These are phyloP conservation scores for Drosophila nigromelanica DNA, from an alignment of 1,140 invertebrate species.

Conservation along the genomic window DNA sequence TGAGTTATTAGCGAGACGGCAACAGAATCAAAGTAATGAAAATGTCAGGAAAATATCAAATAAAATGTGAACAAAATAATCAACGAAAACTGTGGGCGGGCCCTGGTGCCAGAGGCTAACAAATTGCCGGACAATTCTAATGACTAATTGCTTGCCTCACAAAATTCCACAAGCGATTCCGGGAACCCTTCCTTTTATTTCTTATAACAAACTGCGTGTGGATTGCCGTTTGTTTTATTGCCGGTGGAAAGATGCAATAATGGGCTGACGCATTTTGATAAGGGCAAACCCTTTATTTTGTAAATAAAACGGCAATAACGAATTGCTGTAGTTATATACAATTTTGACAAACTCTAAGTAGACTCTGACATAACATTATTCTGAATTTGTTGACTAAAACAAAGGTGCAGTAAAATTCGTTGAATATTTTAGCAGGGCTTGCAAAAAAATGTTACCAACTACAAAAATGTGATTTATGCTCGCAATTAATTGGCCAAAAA, in stretches of 20 bases:
- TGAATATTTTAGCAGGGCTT: conserved; percentile 30
- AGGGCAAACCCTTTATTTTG: not conserved
- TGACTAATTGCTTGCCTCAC: conserved; percentile 50
- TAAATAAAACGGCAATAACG: not conserved
- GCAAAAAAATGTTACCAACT: conserved; percentile 39
- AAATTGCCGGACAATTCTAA: conserved; percentile 22
- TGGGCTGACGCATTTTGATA: conserved; percentile 20
- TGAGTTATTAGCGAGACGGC: conserved; percentile 40
- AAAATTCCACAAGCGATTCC: not conserved
- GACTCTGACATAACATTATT: not conserved
- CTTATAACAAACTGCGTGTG: not conserved
- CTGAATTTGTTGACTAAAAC: not conserved
- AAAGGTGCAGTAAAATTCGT: conserved; percentile 19
- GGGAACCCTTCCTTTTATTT: conserved; percentile 2
- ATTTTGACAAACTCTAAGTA: not conserved
- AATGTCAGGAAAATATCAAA: conserved; percentile 38
- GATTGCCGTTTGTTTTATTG: not conserved
- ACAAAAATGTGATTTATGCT: conserved; percentile 62
- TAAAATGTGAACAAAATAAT: conserved; percentile 22
- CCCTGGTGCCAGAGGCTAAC: conserved; percentile 29
- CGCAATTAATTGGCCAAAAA: conserved; percentile 62
- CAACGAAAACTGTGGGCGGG: conserved; percentile 15
- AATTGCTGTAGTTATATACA: not conserved
- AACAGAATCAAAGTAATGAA: conserved; percentile 45
- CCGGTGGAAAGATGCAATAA: not conserved